A percentile compares a stretch with the other conserved stretches of the same genome.
Conservation (phyloP, 2,113 vertebrate genomes). For the Hypanus sabinus region DNA sequence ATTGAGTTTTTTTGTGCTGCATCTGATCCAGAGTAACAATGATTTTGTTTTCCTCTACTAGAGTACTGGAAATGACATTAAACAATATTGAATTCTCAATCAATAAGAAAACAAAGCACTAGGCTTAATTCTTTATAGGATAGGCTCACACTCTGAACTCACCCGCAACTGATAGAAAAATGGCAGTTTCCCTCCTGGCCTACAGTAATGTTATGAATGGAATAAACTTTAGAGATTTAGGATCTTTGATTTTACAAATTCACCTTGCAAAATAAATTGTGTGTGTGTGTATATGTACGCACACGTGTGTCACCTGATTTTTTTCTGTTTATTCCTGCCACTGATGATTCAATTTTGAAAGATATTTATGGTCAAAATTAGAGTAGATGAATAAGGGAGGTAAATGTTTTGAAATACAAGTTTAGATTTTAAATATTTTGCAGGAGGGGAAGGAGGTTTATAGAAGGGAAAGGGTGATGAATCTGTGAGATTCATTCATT, state of each 20-base stretch:
- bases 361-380: neutral
- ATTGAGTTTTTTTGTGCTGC: no score
- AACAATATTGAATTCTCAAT: no score
- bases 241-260: neutral
- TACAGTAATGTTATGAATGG: no score
- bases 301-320: neutral
- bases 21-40: no score
- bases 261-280: neutral
- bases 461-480: neutral
- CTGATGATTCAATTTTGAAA: neutral
- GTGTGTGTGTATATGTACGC: no score
- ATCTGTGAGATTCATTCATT: neutral
- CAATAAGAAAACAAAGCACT: neutral
- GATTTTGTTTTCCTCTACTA: no score
- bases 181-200: neutral
- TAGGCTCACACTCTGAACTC: neutral
- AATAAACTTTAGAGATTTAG: neutral
- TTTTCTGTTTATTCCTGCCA: neutral
- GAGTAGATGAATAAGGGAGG: neutral
- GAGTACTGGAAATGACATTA: no score
- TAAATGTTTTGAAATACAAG: neutral
- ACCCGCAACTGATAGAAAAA: neutral
- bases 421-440: neutral
- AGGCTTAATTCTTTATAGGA: neutral
- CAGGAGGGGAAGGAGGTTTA: neutral